Percentiles rank a stretch among this genome's conserved stretches.
Conservation (phyloP, 2,888 invertebrate species). For the Athetis lepigone region DNA sequence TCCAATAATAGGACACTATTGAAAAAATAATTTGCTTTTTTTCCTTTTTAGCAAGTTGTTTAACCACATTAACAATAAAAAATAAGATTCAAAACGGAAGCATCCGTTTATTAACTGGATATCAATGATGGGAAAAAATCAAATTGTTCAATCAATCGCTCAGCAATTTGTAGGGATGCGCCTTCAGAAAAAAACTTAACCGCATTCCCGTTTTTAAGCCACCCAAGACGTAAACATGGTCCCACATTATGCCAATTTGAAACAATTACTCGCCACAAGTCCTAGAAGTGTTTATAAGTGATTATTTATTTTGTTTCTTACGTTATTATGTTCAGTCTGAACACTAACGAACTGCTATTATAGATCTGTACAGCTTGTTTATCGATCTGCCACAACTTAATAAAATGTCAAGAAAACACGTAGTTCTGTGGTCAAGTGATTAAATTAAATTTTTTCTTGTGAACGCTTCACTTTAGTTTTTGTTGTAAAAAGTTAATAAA, state of each 20-base stretch:
- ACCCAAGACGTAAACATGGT: constrained; percentile 39
- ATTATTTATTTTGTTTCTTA: constrained; percentile 31
- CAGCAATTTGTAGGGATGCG: constrained; percentile 19
- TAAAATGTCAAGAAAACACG: constrained; percentile 37
- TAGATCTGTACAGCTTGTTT: constrained; percentile 9
- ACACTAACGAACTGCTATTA: constrained; percentile 30
- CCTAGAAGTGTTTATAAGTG: constrained; percentile 32
- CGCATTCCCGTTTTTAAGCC: constrained; percentile 33
- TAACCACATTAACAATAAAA: no score
- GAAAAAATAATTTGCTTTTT: no score
- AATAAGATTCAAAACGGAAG: background rate
- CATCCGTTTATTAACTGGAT: background rate
- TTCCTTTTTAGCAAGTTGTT: no score
- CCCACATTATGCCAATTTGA: constrained; percentile 35
- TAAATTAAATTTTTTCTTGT: constrained; percentile 20
- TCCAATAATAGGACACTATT: no score
- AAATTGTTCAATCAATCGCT: background rate
- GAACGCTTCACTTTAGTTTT: constrained; percentile 7
- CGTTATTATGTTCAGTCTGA: constrained; percentile 23
- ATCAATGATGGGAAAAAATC: background rate
- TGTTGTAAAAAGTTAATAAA: background rate
- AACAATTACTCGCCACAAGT: constrained; percentile 42
- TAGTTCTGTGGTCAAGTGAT: constrained; percentile 11
- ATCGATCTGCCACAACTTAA: constrained; percentile 2
- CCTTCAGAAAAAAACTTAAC: constrained; percentile 16